Evolutionary conservation across 2,888 invertebrate species (phyloP), one percentile per base, ranked within the genome.

Genomic region (Plagodis pulveraria): DNA sequence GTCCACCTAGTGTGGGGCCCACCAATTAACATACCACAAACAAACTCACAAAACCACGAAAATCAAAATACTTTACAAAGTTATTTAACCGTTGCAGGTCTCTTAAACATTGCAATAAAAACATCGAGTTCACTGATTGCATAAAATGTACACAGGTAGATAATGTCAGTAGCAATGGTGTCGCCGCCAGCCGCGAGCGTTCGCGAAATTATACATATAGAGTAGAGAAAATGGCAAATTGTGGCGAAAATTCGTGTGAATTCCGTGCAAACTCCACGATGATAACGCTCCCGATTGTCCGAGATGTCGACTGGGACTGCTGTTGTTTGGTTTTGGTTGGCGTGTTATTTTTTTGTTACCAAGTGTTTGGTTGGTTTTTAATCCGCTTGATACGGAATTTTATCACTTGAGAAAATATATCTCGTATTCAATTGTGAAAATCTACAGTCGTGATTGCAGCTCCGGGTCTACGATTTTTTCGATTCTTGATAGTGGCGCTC

Each of bases 121-220:
- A 70, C 71, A 77, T 76, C 76, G 78, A 76, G 77, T 82, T 75
- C 72, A 63, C 63, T 54, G 60, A 69, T 74, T 80, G 80, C 81
- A 83, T 82, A 81, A 81, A 82, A 71, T 72, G 78, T 70, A 69
- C 72, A 70, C 74, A 74, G 77, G 75, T 76, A 78, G 87, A 87
- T 87, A 86, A 77, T 80, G 86, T 86, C 87, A 83, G 74, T 73
- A 69, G 74, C 81, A 83, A 82, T 78, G 77, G 79, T 61, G 67
- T 72, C 57, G 80, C 83, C 78, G 55, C 67, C 70, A 74, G 83
- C 69, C 69, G 65, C 76, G 77, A 75, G 76, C 78, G 78, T 71
- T 72, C 67, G 68, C 72, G 66, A 73, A 80, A 81, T 81, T 81
- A 78, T 78, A 80, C 76, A 79, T 73, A 71, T 70, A 69, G 74